Percentiles rank a stretch among this genome's conserved stretches.
Conservation (phyloP, 2,888 invertebrate species). For the Epistrophe eligans region DNA sequence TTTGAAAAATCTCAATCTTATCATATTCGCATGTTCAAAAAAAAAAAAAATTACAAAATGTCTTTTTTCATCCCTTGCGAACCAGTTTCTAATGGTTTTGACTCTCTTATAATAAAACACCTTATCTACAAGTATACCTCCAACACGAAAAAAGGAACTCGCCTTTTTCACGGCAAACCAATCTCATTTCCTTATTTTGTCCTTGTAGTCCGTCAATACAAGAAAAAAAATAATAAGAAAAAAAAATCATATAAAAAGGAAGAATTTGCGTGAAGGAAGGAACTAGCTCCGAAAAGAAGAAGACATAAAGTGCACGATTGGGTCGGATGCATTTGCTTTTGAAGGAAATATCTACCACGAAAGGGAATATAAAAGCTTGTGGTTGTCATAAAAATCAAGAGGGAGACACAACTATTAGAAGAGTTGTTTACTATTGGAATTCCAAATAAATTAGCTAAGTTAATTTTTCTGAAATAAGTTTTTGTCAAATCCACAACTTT, state of each 20-base stretch:
- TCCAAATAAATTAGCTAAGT: no score
- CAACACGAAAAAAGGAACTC: neutral
- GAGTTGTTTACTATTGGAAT: no score
- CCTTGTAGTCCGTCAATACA: neutral
- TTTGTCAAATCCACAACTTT: no score
- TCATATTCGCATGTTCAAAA: slow-evolving; percentile 13
- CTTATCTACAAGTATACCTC: slow-evolving; percentile 47
- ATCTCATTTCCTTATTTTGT: slow-evolving; percentile 55
- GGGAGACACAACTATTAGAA: no score
- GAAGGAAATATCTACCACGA: neutral
- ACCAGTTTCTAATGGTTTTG: slow-evolving; percentile 52
- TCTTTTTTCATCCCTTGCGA: slow-evolving; percentile 45
- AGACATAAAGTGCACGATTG: neutral
- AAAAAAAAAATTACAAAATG: slow-evolving; percentile 32
- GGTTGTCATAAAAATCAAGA: no score
- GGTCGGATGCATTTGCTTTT: neutral
- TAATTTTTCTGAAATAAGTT: no score
- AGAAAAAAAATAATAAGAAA: slow-evolving; percentile 13
- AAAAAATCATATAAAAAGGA: neutral
- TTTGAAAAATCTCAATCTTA: slow-evolving; percentile 51
- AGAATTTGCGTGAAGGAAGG: neutral
- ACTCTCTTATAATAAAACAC: slow-evolving; percentile 39
- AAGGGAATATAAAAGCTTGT: neutral
- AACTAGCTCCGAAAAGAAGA: neutral
- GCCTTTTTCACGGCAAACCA: slow-evolving; percentile 24